Evolutionary conservation across 2,797 vertebrate genomes (phyloP), one percentile per base, ranked within the genome.

Genomic region (Scarus forsteni): DNA sequence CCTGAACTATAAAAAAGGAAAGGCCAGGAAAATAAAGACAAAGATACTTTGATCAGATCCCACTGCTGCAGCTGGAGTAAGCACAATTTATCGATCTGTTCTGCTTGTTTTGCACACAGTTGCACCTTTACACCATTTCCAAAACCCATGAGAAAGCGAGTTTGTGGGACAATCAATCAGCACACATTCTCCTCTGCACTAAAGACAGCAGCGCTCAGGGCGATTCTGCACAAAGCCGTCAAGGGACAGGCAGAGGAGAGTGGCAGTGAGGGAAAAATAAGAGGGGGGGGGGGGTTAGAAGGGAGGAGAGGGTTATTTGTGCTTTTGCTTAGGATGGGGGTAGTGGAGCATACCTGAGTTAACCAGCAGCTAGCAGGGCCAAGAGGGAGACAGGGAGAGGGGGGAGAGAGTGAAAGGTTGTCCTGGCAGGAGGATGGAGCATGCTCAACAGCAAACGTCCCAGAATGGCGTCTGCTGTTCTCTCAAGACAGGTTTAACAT

Each of bases 271-370:
- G 58, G 42, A 55, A 73, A 46, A 75, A 51, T 34, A 48, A 3
- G 55, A 27, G 58, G 60, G 39, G 65, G 55, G 53, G 43, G 65
- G 36, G 64, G 77, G 62, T 68, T 34, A 27, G n/a, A 40, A 62
- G 70, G 43, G 39, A 8, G 18, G 46, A 75, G 66, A 63, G 45
- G 51, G 16, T 72, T 70, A 48, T 63, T 85, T 85, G 61, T 79
- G 85, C 62, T 83, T 85, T 75, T 86, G 77, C 58, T 34, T 68
- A 42, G 79, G 69, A 85, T 82, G 72, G 76, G 66, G 69, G 54
- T 52, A 71, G 75, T 73, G 77, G 71, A 87, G 81, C 79, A 13
- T 90, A 86, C 86, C 88, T 89, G 65, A 10, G 35, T 81, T 83
- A 80, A 75, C 73, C 83, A 78, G 85, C 73, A 78, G 78, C 80